Evolutionary conservation across 2,888 invertebrate species (phyloP).

Genomic region (Epistrophe eligans): DNA sequence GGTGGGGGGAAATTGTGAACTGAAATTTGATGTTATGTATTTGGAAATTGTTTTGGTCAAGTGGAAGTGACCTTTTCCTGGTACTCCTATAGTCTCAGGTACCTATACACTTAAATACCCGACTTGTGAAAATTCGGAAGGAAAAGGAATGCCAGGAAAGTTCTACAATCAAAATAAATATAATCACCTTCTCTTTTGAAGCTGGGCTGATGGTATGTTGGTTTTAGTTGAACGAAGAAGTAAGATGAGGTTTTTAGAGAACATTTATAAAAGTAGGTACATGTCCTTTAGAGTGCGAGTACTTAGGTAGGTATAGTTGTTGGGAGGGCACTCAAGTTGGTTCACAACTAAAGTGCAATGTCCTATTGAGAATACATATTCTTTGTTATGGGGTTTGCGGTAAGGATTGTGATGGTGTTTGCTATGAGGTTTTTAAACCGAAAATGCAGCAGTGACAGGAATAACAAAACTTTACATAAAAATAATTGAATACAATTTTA

Average conservation of each 20-base stretch:
- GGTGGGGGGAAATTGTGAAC: neutral
- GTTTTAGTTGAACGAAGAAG: neutral
- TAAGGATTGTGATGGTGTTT: neutral
- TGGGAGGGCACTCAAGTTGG: constrained; percentile 26
- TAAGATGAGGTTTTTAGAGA: constrained; percentile 14
- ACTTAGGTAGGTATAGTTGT: constrained; percentile 23
- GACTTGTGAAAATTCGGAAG: neutral
- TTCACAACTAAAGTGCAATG: constrained; percentile 44
- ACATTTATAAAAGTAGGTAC: constrained; percentile 12
- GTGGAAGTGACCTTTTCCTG: constrained; percentile 36
- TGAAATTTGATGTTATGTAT: neutral
- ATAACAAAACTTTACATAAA: neutral
- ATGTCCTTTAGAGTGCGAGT: constrained; percentile 33
- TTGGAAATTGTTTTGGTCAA: constrained; percentile 25
- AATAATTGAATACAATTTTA: neutral
- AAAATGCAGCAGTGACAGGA: too few species aligned
- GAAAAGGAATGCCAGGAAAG: constrained; percentile 8
- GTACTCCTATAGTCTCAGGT: neutral
- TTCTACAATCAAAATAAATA: constrained; percentile 19
- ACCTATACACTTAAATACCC: neutral
- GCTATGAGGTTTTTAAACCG: neutral
- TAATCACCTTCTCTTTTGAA: neutral
- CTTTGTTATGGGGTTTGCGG: neutral
- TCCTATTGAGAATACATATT: constrained; percentile 2
- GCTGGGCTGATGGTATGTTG: constrained; percentile 1